Evolutionary conservation across 2,888 invertebrate genomes (phyloP), one percentile per base, ranked within the genome.

Genomic region (Ophraella communa): DNA sequence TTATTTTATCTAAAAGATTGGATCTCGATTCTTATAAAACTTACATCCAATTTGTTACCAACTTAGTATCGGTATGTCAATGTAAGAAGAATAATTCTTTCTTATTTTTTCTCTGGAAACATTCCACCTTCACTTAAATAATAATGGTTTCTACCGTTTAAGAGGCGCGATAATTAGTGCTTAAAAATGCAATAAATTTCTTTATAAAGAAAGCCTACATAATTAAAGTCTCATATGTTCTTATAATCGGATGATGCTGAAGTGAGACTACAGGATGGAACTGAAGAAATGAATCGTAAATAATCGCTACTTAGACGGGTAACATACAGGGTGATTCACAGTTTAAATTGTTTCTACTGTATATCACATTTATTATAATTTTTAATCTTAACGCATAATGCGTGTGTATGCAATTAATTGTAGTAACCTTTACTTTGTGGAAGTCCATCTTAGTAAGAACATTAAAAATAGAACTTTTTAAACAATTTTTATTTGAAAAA

Each of bases 181-280:
- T 47, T 56, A 56, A 55, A 51, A 61, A 47, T 45, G 59, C 51
- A 54, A 58, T 63, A 64, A 64, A 67, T 67, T 61, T 59, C 44
- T 42, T 42, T 45, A 33, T 33, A 66, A 33, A 66, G 69, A 70
- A 69, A 72, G 68, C 65, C 55, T 66, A 65, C 68, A 65, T 71
- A 72, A 72, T 72, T 72, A 72, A 65, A 68, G 69, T 68, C 66
- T 70, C 72, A 67, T 67, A 66, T 61, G 67, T 65, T 65, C 63
- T 63, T 68, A 63, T 70, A 69, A 73, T 73, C 68, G 69, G 69
- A 68, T 67, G 67, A 68, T 52, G 60, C 62, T 45, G 62, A 53
- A 63, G 55, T 54, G 54, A 18, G 8, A 1, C 11, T 23, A 45
- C 44, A 45, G 30, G 51, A 18, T 10, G 47, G 11, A 11, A 21